phyloP scores from a whole-genome alignment of 53 echinoderm and acorn worm genomes.

The Echinarachnius parma region DNA sequence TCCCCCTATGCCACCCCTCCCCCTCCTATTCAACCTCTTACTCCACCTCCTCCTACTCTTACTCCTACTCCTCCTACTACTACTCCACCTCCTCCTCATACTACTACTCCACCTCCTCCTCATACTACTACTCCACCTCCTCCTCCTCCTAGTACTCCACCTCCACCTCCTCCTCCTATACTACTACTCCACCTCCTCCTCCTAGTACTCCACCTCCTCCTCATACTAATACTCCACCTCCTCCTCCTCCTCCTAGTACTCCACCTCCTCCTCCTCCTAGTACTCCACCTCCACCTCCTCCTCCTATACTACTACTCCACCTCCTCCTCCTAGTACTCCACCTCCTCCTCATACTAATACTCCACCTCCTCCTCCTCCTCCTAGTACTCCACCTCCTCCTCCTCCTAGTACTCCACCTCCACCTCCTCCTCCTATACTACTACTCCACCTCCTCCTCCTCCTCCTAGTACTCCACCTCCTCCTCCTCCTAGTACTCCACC shows the following conservation, averaged over 20 bases:
- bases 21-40: no score
- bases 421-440: not conserved
- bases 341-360: not conserved
- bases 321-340: not conserved
- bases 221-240: not conserved
- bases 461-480: not conserved
- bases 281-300: not conserved
- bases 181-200: no score
- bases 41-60: no score
- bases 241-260: not conserved
- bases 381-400: not conserved
- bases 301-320: no score
- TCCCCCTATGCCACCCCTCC: no score
- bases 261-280: no score
- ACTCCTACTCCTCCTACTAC: no score
- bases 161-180: no score
- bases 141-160: no score
- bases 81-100: no score
- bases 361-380: not conserved
- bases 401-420: not conserved
- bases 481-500: not conserved
- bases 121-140: no score
- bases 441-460: not conserved
- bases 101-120: no score
- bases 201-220: not conserved